Percentiles rank a stretch among this genome's conserved stretches.
Evolutionary conservation across 64 coral and sea anemone genomes (phyloP).

Genomic region (Stylophora pistillata): DNA sequence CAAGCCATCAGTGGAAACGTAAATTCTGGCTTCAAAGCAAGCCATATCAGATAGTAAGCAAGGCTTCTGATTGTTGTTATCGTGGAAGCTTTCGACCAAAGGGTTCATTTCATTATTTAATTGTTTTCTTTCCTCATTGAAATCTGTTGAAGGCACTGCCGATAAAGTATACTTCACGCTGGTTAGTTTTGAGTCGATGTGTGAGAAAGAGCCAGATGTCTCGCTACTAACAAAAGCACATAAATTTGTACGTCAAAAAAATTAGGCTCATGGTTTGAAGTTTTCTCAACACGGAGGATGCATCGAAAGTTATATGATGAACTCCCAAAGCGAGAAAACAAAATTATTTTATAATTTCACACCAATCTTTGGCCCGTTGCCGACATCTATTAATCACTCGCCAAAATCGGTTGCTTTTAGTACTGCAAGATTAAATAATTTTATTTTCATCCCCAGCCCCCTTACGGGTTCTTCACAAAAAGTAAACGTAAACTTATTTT

Average conservation of each 20-base stretch:
- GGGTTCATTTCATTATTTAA: background rate
- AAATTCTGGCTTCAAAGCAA: background rate
- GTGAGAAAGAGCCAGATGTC: conserved; percentile 2
- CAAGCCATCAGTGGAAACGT: background rate
- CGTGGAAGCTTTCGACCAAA: background rate
- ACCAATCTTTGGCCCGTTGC: too few species aligned
- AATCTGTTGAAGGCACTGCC: background rate
- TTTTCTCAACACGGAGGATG: background rate
- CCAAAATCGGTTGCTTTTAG: too few species aligned
- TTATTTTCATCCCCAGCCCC: too few species aligned
- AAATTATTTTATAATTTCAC: background rate
- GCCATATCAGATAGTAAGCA: background rate
- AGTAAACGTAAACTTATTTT: too few species aligned
- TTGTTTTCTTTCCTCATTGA: background rate
- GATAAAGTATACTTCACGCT: background rate
- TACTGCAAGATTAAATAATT: too few species aligned
- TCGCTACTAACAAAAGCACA: background rate
- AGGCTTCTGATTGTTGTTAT: background rate
- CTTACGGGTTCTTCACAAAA: too few species aligned
- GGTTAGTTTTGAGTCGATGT: background rate
- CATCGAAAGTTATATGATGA: background rate
- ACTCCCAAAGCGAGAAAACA: background rate
- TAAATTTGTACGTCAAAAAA: background rate
- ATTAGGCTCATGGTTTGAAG: background rate
- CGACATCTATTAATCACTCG: too few species aligned